Evolutionary conservation across 2,888 invertebrate species (phyloP), one percentile per base, ranked within the genome.

Genomic region (Ophraella communa): DNA sequence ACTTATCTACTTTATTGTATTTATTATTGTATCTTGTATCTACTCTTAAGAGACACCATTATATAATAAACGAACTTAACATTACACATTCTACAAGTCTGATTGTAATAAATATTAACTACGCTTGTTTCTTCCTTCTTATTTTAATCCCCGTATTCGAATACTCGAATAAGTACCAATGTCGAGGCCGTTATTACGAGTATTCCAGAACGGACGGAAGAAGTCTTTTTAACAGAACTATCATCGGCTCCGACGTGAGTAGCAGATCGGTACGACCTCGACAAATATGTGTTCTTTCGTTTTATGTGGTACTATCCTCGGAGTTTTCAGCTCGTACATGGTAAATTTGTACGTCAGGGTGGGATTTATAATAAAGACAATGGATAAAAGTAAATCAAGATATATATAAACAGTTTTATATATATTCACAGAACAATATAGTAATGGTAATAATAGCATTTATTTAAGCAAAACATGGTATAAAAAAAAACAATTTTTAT

Each of bases 241-340:
- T n/a, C n/a, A n/a, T 35, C 21, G 21, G 33, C 47, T 59, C n/a
- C 51, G 27, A 45, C 7, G 24, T 10, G 21, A 49, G 33, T 51
- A 51, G 39, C 58, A 51, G 58, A 51, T 59, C 18, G 27, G 52
- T 58, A 59, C 59, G 59, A 59, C 59, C 51, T 59, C 59, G 59
- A 59, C 59, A 59, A 59, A 59, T 59, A 59, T 59, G n/a, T n/a
- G 51, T 23, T 51, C 5, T 4, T 49, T 47, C 57, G 58, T 51
- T 51, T n/a, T 51, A 49, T 51, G 14, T 39, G 59, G 42, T 59
- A 59, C 14, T 18, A 51, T 39, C 27, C 24, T 27, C 49, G 23
- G 17, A 51, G 49, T 24, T 27, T 24, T 4, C 11, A 11, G 23
- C 49, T 51, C 8, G 49, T 51, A 14, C 17, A 24, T 24, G 24